Conservation (phyloP, 2,113 vertebrate species). For the Pseudorasbora parva region DNA sequence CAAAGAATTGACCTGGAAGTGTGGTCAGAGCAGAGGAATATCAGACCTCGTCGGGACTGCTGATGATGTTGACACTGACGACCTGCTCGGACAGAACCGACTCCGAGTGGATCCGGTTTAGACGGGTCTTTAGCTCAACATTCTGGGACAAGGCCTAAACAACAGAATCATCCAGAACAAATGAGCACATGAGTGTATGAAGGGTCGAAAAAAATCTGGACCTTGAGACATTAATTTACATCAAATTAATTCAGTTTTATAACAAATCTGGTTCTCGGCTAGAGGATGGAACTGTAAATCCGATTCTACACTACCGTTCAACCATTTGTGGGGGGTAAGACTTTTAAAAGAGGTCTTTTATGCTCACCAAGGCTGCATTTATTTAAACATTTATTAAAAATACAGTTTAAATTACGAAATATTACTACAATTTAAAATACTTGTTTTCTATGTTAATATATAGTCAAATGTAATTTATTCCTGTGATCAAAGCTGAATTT, state of each 20-base stretch:
- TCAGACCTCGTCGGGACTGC: conserved; percentile 95
- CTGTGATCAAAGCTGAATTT: no score
- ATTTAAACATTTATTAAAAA: neutral
- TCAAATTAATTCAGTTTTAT: neutral
- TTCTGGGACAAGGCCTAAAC: conserved; percentile 94
- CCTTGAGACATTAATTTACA: neutral
- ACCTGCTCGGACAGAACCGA: conserved; percentile 95
- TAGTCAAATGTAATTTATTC: neutral
- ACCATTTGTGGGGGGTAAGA: no score
- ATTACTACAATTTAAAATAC: neutral
- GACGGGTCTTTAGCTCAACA: conserved; percentile 92
- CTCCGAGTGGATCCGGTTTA: conserved; percentile 98
- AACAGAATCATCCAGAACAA: neutral
- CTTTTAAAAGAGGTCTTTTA: neutral
- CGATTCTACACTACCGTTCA: neutral
- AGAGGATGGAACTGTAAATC: neutral
- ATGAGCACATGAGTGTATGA: neutral
- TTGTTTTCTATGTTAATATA: neutral
- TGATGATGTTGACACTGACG: conserved; percentile 99
- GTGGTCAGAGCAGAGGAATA: conserved; percentile 20
- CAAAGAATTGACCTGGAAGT: no score
- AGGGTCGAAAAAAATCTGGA: neutral
- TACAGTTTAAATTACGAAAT: neutral
- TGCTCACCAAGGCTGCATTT: neutral
- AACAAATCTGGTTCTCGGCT: neutral